Percentiles rank a stretch among this genome's conserved stretches.
Evolutionary conservation across 2,113 vertebrate species (phyloP).

Genomic region (Asarcornis scutulata): DNA sequence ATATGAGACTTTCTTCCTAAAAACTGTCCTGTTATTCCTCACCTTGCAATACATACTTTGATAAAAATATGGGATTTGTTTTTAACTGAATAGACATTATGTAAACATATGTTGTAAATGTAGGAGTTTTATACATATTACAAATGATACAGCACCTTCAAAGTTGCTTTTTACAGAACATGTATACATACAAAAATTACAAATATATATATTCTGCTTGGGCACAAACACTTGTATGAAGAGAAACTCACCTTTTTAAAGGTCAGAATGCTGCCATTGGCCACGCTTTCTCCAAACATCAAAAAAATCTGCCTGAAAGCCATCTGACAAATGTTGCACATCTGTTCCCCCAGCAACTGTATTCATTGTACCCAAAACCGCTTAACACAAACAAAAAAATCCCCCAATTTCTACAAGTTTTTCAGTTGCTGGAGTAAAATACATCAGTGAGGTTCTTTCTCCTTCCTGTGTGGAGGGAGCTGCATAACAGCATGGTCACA

Average conservation of each 20-base stretch:
- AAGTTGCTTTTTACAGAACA: neutral
- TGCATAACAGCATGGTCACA: neutral
- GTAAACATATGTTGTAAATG: neutral
- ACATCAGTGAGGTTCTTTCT: no score
- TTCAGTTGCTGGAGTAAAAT: neutral
- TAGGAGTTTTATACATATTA: neutral
- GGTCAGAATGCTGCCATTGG: neutral
- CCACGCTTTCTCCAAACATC: neutral
- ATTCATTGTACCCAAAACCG: neutral
- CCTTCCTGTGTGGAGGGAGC: accelerated
- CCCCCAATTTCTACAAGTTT: no score
- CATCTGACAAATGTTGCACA: neutral
- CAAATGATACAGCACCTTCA: neutral
- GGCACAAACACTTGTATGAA: neutral
- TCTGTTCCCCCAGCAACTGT: neutral
- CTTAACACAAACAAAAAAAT: neutral
- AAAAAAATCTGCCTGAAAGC: neutral
- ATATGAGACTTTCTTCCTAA: neutral
- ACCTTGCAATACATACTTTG: neutral
- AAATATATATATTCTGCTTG: neutral
- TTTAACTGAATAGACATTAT: neutral
- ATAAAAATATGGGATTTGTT: neutral
- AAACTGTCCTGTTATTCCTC: neutral
- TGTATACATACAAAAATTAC: neutral
- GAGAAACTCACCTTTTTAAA: neutral